Evolutionary conservation across 2,797 vertebrate species (phyloP).

Genomic region (Tapirus indicus): DNA sequence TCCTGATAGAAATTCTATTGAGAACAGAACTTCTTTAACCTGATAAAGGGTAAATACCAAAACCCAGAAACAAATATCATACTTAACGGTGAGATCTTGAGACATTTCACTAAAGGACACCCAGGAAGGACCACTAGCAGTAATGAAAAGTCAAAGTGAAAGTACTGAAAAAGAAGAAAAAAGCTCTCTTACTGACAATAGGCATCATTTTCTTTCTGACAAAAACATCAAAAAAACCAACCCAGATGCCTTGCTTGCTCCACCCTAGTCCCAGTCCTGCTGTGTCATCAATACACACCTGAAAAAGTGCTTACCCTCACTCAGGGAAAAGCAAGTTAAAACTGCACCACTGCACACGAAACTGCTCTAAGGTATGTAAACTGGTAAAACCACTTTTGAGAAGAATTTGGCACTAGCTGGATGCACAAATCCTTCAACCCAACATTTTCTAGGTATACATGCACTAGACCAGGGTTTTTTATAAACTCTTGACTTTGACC

Average conservation of each 20-base stretch:
- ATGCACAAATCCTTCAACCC: neutral
- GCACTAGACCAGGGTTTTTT: neutral
- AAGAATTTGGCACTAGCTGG: neutral
- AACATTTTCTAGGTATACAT: neutral
- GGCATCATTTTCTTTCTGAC: neutral
- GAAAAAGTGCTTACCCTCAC: neutral
- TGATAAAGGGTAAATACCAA: neutral
- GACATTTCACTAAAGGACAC: neutral
- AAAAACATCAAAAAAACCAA: neutral
- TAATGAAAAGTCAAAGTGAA: neutral
- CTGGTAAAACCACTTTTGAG: neutral
- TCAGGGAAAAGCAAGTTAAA: no score
- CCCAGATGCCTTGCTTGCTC: neutral
- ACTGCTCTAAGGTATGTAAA: neutral
- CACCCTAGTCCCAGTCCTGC: neutral
- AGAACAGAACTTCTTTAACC: neutral
- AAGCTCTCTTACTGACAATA: neutral
- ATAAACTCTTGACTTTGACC: neutral
- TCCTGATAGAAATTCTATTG: neutral
- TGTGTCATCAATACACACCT: accelerated
- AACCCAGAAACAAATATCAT: neutral
- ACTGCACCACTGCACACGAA: neutral
- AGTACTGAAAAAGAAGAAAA: neutral
- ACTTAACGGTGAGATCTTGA: neutral
- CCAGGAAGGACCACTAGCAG: neutral